phyloP scores from a whole-genome alignment of 2,797 vertebrate species.

The Poeciliopsis infans region DNA sequence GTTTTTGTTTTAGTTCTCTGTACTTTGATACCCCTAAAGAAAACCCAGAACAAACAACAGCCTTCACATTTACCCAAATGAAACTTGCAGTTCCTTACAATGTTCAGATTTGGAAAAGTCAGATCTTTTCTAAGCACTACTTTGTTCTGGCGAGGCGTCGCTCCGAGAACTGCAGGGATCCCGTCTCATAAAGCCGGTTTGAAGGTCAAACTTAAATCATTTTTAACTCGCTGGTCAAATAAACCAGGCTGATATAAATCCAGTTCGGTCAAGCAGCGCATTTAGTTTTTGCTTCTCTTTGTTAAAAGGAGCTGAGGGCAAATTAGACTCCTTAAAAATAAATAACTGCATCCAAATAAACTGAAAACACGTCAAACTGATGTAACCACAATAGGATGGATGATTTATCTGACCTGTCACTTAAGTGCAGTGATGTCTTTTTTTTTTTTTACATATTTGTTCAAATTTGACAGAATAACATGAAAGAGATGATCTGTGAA shows the following conservation, averaged over 20 bases:
- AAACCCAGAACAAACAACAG: not conserved
- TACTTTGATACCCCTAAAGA: not conserved
- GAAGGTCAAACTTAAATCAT: not conserved
- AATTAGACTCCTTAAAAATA: not conserved
- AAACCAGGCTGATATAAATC: not conserved
- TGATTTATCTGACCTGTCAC: not conserved
- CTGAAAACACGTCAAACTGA: not conserved
- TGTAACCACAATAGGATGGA: not conserved
- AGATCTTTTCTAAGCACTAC: not conserved
- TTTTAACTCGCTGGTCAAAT: not conserved
- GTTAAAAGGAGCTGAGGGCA: not conserved
- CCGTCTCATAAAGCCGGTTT: not conserved
- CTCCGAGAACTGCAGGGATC: not conserved
- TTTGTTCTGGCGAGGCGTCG: not conserved
- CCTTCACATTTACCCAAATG: not conserved
- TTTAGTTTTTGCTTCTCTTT: not conserved
- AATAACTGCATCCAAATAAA: not conserved
- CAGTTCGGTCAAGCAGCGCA: not conserved
- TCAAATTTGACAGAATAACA: no score
- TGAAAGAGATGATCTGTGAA: no score
- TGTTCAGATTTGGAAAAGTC: not conserved
- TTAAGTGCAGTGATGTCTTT: no score
- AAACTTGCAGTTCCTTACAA: not conserved
- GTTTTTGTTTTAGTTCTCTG: not conserved
- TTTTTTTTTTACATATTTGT: no score